Evolutionary conservation across 2,797 vertebrate genomes (phyloP).

Genomic region (Poeciliopsis turneri): DNA sequence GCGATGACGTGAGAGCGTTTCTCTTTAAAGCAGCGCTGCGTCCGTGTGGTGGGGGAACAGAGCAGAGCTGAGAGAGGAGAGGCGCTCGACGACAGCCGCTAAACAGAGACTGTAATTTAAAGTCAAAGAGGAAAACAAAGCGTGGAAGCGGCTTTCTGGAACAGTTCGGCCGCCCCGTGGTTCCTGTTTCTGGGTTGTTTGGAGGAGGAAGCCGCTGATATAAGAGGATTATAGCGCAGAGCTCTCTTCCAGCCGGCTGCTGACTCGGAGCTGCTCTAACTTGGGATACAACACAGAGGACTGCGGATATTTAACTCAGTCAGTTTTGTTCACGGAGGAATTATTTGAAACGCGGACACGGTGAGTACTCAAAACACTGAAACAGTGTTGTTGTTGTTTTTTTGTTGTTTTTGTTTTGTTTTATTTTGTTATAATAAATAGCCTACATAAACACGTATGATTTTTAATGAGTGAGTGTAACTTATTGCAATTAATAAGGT

Average conservation of each 20-base stretch:
- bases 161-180: background rate
- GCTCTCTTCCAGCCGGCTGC: slow-evolving; percentile 49
- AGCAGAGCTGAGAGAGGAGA: slow-evolving; percentile 9
- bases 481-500: slow-evolving; percentile 7
- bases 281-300: slow-evolving; percentile 31
- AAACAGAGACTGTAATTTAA: background rate
- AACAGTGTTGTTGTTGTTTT: background rate
- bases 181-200: slow-evolving; percentile 32
- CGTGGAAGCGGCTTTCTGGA: background rate
- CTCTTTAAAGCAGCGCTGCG: slow-evolving; percentile 76
- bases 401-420: too few relatives aligned
- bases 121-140: slow-evolving; percentile 18
- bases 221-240: slow-evolving; percentile 36
- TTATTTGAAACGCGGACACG: slow-evolving; percentile 12
- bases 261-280: slow-evolving; percentile 30
- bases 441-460: background rate
- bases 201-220: slow-evolving; percentile 44
- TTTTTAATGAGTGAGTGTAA: background rate
- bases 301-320: slow-evolving; percentile 6
- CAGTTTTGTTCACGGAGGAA: background rate
- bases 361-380: slow-evolving; percentile 54
- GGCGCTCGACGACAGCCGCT: slow-evolving; percentile 38
- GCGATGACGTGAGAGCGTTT: slow-evolving; percentile 61
- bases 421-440: slow-evolving; percentile 8
- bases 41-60: slow-evolving; percentile 12